Evolutionary conservation across 1,140 invertebrate species (phyloP).

Genomic region (Musca vetustissima): DNA sequence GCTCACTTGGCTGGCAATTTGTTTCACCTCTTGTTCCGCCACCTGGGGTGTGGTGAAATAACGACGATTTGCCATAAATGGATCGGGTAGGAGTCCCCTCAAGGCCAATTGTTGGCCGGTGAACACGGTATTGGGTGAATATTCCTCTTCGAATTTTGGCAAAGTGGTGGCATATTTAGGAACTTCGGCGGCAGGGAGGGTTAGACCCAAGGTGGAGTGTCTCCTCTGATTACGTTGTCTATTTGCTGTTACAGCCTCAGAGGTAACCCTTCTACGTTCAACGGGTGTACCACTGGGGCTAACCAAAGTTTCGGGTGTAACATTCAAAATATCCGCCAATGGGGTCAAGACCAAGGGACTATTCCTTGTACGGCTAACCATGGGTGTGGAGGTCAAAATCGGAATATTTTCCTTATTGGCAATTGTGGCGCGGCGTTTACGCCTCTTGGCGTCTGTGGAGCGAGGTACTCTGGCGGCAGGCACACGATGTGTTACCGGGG

Average conservation of each 20-base stretch:
- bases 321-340: slow-evolving; percentile 46
- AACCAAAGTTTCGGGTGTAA: slow-evolving; percentile 33
- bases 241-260: not conserved
- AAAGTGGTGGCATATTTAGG: slow-evolving; percentile 41
- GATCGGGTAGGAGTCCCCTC: slow-evolving; percentile 43
- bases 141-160: slow-evolving; percentile 45
- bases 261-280: not conserved
- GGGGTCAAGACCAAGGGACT: slow-evolving; percentile 47
- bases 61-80: slow-evolving; percentile 45
- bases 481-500: slow-evolving; percentile 8
- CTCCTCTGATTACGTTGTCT: slow-evolving; percentile 10
- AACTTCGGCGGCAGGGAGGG: slow-evolving; percentile 31
- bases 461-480: slow-evolving; percentile 28
- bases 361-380: slow-evolving; percentile 39
- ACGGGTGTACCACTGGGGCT: not conserved
- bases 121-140: slow-evolving; percentile 44
- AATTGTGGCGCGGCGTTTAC: slow-evolving; percentile 31
- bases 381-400: slow-evolving; percentile 43
- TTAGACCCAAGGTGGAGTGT: slow-evolving; percentile 28
- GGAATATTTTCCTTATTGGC: slow-evolving; percentile 32
- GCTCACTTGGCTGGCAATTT: too few relatives aligned
- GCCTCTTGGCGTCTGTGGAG: slow-evolving; percentile 36
- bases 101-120: slow-evolving; percentile 46
- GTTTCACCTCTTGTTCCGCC: not conserved
- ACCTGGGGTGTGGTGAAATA: slow-evolving; percentile 37